Evolutionary conservation across 2,888 invertebrate genomes (phyloP).

Genomic region (Lepetodrilus schrolli): DNA sequence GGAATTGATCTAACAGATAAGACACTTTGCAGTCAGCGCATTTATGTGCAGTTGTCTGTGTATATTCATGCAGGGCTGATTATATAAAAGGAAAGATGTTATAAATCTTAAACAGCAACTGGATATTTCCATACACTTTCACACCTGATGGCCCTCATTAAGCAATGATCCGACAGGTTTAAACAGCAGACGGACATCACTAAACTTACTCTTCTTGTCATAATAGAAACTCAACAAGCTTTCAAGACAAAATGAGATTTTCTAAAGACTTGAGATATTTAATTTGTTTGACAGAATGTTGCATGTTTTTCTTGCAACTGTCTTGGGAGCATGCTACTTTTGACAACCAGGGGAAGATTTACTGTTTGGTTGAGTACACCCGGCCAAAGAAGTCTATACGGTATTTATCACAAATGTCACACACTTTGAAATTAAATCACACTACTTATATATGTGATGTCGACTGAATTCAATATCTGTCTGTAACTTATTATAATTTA

Average conservation of each 20-base stretch:
- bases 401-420: too few relatives aligned
- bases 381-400: too few relatives aligned
- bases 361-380: too few relatives aligned
- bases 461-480: too few relatives aligned
- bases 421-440: neutral
- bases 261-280: neutral
- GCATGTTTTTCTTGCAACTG: neutral
- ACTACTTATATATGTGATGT: too few relatives aligned
- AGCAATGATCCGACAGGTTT: neutral
- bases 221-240: neutral
- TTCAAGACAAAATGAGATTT: slow-evolving; percentile 16
- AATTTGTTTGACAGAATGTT: neutral
- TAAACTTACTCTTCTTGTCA: neutral
- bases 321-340: neutral
- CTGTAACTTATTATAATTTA: too few relatives aligned
- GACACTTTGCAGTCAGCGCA: neutral
- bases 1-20: slow-evolving; percentile 3
- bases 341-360: too few relatives aligned
- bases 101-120: neutral
- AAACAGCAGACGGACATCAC: neutral
- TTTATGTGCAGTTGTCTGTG: neutral
- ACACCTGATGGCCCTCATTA: neutral
- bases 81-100: neutral
- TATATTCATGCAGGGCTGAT: neutral
- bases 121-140: neutral